Base-by-base conservation (phyloP, 2,113 vertebrate species). In the Sceloporus undulatus region DNA sequence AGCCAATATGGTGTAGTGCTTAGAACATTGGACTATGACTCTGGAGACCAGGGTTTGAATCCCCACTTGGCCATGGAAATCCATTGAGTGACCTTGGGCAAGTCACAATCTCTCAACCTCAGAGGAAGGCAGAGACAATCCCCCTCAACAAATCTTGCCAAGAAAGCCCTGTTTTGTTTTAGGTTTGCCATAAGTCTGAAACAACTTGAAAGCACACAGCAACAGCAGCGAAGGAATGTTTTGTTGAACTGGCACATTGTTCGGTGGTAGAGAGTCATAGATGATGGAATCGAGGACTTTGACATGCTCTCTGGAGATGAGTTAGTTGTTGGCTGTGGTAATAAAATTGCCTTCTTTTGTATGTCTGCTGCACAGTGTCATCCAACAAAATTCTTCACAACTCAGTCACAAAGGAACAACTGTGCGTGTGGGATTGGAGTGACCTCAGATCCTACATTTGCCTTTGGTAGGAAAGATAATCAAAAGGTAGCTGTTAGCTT, bases 161-260 rank as follows among this genome's bases (percentile, higher is more conserved):
- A 62, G 59, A 62, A 62, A 62, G 4, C 59, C 18, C 13, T 18
- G 13, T 62, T 14, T 62, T 62, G 59, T 18, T 14, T 18, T 62
- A 62, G 59, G 18, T 14, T 62, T 18, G 59, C 59, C 59, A 16
- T 62, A 62, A 62, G 18, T 62, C 13, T 0, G 59, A 62, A 62
- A 14, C 59, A 62, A 62, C 13, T 62, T 62, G 59, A 62, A 62
- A 14, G 59, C 59, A 62, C 59, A 62, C 18, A 16, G 2, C 59
- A 62, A 62, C 59, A 70, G 42, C 65, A 70, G 62, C 65, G 75
- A 82, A 76, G 79, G 79, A 76, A 25, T 75, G 79, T 66, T 82
- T 82, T 42, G 71, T 75, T 87, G 71, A 82, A 75, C 65, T 87
- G 56, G 56, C 52, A 82, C 48, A 87, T 87, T 82, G 70, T 79